phyloP scores from a whole-genome alignment of 2,113 vertebrate species.

The Podilymbus podiceps region DNA sequence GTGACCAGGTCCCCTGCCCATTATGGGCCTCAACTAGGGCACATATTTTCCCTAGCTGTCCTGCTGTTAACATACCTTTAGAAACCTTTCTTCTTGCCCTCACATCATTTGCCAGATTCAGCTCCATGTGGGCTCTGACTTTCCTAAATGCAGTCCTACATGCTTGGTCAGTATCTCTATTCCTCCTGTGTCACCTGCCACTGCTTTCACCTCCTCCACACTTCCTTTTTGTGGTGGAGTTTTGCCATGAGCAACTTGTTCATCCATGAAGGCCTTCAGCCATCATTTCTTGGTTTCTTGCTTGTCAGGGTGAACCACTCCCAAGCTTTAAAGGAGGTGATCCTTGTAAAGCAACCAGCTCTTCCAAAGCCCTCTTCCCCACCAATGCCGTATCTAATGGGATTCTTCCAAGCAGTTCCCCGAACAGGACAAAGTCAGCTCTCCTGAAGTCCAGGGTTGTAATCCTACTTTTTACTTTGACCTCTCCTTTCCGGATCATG shows the following conservation, averaged over 20 bases:
- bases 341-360: not conserved
- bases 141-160: not conserved
- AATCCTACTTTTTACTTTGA: not conserved
- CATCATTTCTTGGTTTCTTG: not conserved
- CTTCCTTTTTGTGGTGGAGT: not conserved
- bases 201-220: not conserved
- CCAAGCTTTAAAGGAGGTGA: not conserved
- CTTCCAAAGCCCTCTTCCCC: not conserved
- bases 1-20: not conserved
- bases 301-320: not conserved
- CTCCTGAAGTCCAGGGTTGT: not conserved
- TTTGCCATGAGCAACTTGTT: not conserved
- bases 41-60: not conserved
- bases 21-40: not conserved
- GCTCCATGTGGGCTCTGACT: not conserved
- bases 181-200: not conserved
- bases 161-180: not conserved
- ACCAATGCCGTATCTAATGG: fast-evolving
- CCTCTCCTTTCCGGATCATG: not conserved
- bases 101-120: not conserved
- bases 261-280: not conserved
- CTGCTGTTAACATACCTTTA: not conserved
- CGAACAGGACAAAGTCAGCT: not conserved
- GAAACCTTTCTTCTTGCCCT: not conserved
- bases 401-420: not conserved